Evolutionary conservation across 2,113 vertebrate species (phyloP), one percentile per base, ranked within the genome.

Genomic region (Centropristis striata): DNA sequence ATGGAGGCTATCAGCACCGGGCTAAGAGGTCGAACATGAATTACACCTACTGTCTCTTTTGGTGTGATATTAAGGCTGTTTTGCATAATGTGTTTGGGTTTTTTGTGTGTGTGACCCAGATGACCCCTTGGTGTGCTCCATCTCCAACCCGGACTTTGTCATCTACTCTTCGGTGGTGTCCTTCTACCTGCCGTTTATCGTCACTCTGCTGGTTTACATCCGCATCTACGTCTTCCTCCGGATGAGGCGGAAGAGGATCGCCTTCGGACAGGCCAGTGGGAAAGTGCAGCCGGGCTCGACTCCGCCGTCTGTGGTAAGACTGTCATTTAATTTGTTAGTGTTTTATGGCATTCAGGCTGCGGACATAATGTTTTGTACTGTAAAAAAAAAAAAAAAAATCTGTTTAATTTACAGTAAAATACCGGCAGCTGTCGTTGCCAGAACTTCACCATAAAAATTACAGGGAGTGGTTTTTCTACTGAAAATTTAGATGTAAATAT

Each of bases 121-220:
- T 36, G 94, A 98, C 85, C 97, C 96, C 42, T 91, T 88, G 76
- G 92, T 98, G 88, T 98, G 98, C 93, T 97, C 97, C 80, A 99
- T 99, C 93, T 98, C 98, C 89, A 97, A 99, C 88, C 98, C 98
- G 1, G 94, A 96, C 75, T 99, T 99, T 90, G 92, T 99, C 77
- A 95, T 99, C 92, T 99, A 98, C 93, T 99, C 98, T 54, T 99
- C 98, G 16, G 93, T 99, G 86, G 96, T 98, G 82, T 99, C 98
- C 81, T 99, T 99, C 95, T 99, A 99, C 86, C 89, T 98, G 91
- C 97, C 98, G 15, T 99, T 99, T 61, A 73, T 96, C 63, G 96
- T 99, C 88, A 98, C 96, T 4, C 93, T 99, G 88, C 93, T 98
- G 69, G 96, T 99, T 80, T 99, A 98, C 51, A 92, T 97, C 70